Evolutionary conservation across 2,888 invertebrate genomes (phyloP), one percentile per base, ranked within the genome.

Genomic region (Drosophila differens): DNA sequence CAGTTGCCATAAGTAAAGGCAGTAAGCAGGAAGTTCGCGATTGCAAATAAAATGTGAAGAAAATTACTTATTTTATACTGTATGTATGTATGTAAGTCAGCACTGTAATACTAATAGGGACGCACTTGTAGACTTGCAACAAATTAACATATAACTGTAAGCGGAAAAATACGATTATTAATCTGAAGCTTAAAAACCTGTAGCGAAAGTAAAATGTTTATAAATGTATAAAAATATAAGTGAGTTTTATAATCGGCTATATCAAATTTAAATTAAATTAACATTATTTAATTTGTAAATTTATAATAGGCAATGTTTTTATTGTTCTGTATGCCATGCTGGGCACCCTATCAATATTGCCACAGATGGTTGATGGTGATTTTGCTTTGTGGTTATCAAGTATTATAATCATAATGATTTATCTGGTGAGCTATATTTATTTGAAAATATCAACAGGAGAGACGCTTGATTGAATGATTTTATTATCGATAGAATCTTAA

Each of bases 301-400:
- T 35, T 14, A 2, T 4, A 35, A 14, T 5, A 35, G 5, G 14
- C 66, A 6, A 82, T 85, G 68, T 25, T 87, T 70, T 76, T 82
- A 30, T 76, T 82, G 7, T 87, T 80, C 52, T 85, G 79, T 19
- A 70, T 76, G 62, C 68, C 71, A 3, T 77, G 70, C 22, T 96
- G 96, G 75, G 93, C 95, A 0, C 96, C 96, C 32, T 96, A 96
- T 93, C 94, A 96, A 35, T 92, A 95, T 98, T 68, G 98, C 98
- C 3, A 97, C 97, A 0, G 92, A 41, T 98, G 52, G 95, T 96
- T 60, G 98, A 98, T 93, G 95, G 96, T 82, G 97, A 96, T 0
- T 96, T 97, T 91, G 93, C 95, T 30, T 92, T 98, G 64, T 96
- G 96, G 95, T 98, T 98, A 94, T 97, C 97, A 49, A 96, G 97